Evolutionary conservation across 2,113 vertebrate species (phyloP), one percentile per base, ranked within the genome.

Genomic region (Takifugu flavidus): DNA sequence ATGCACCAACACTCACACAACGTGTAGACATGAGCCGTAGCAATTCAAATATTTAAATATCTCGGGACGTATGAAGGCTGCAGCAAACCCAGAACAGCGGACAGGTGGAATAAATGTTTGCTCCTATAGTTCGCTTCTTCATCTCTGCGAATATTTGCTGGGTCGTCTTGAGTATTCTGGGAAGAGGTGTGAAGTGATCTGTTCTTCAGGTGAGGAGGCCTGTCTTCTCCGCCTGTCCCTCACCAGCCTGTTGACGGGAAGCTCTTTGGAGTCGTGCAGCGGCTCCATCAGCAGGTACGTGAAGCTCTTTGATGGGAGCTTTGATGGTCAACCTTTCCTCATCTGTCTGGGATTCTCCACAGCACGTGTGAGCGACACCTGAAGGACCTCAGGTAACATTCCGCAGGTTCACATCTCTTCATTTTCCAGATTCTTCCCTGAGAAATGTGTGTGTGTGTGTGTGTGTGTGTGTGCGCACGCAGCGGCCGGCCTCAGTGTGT

Each of bases 161-260:
- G 3, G 8, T 39, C 11, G 34, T 39, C 34, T 39, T 39, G 34
- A 10, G 34, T 39, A 10, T 39, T 39, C 8, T 39, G 34, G 34
- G 11, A 2, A 34, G 31, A 39, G 11, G 34, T 14, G 14, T 45
- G 44, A 45, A 15, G 4, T 45, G 14, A 45, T 25, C 47, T n/a
- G 20, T 49, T 42, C 67, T 72, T 55, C 7, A 86, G 84, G 82
- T 49, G 86, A 88, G 53, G 84, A 86, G 53, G 86, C 84, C 0
- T 78, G 74, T 67, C 80, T 89, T 27, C 83, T 89, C 42, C 83
- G 86, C 25, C 64, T 88, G 34, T 89, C 87, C 29, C 72, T 89
- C 51, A 79, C 59, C 75, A 85, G 57, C 59, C 64, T 88, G n/a
- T 85, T 88, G 26, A 64, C 78, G 34, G 83, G 78, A 60, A 49